Percentiles rank a stretch among this genome's conserved stretches.
Conservation (phyloP, 2,797 vertebrate genomes). For the Rachycentron canadum region DNA sequence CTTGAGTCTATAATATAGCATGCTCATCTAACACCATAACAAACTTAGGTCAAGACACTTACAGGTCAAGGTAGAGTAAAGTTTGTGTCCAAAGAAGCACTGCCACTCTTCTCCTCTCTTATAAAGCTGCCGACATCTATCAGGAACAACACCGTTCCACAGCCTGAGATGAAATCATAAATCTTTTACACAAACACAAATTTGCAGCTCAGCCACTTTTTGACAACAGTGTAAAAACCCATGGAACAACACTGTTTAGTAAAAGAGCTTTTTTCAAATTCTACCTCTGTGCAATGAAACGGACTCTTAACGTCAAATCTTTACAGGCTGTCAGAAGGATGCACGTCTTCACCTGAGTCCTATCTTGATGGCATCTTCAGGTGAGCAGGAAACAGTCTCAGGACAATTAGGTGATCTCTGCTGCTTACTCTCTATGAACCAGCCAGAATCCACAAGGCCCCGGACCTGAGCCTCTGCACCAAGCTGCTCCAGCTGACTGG, state of each 20-base stretch:
- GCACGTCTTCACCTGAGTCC: slow-evolving; percentile 83
- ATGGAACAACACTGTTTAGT: neutral
- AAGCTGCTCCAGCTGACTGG: slow-evolving; percentile 85
- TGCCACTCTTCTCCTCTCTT: slow-evolving; percentile 89
- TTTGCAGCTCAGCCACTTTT: neutral
- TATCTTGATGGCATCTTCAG: slow-evolving; percentile 88
- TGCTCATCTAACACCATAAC: neutral
- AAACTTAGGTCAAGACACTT: slow-evolving; percentile 61
- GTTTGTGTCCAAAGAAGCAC: slow-evolving; percentile 89
- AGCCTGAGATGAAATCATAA: slow-evolving; percentile 76
- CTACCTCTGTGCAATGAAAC: neutral
- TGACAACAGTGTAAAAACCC: neutral
- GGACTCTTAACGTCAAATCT: neutral
- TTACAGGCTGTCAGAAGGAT: neutral
- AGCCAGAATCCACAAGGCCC: slow-evolving; percentile 90
- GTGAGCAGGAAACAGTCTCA: slow-evolving; percentile 85
- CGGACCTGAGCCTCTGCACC: slow-evolving; percentile 88
- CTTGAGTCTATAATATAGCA: neutral
- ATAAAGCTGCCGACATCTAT: slow-evolving; percentile 86
- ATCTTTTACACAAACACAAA: slow-evolving; percentile 8
- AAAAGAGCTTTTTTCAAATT: neutral
- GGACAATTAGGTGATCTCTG: slow-evolving; percentile 84
- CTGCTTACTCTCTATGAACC: slow-evolving; percentile 89
- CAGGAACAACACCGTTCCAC: slow-evolving; percentile 89
- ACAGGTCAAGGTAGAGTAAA: slow-evolving; percentile 88